These are phyloP conservation scores for Phenganax marumi DNA, from an alignment of 92 coral and sea anemone species.

Conservation along the genomic window DNA sequence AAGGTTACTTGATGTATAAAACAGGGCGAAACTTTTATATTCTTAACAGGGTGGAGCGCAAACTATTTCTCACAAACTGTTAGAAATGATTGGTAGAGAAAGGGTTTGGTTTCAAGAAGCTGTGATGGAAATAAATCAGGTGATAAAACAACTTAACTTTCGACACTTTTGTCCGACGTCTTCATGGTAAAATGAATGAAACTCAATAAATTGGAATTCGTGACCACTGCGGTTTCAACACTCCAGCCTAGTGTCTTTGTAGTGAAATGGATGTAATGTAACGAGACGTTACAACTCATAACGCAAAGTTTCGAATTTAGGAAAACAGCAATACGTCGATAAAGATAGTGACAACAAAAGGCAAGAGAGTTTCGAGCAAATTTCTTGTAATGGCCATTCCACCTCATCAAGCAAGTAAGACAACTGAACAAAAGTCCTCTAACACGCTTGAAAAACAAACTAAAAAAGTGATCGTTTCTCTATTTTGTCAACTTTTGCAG, in stretches of 20 bases:
- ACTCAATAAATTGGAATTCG: neutral
- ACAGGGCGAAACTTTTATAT: neutral
- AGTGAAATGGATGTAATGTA: no score
- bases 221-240: no score
- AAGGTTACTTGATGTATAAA: no score
- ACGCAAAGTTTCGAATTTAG: neutral
- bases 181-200: neutral
- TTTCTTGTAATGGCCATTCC: conserved; percentile 77
- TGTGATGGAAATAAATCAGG: conserved; percentile 76
- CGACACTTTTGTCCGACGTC: neutral
- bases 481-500: conserved; percentile 41
- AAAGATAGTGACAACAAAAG: conserved; percentile 54
- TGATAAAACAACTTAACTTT: conserved; percentile 14
- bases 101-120: conserved; percentile 72
- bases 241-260: no score
- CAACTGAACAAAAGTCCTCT: neutral
- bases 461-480: neutral
- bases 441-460: neutral
- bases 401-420: conserved; percentile 70
- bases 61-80: conserved; percentile 59
- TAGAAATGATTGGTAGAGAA: conserved; percentile 68
- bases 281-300: no score
- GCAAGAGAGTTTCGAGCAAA: conserved; percentile 65
- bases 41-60: conserved; percentile 78
- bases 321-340: conserved; percentile 61